Evolutionary conservation across 1,140 invertebrate species (phyloP), one percentile per base, ranked within the genome.

Genomic region (Heliothis subflexa): DNA sequence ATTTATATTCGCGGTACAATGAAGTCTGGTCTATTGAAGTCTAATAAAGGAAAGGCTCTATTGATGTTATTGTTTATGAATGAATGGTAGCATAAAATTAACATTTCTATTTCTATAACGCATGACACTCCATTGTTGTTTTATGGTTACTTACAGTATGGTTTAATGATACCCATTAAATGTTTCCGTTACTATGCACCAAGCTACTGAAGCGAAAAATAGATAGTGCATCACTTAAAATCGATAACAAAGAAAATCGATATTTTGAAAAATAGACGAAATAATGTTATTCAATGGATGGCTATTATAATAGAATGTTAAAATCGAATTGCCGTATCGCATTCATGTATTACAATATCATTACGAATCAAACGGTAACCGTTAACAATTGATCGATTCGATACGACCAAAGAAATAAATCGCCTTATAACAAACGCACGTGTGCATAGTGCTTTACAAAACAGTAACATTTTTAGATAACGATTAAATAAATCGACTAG

Each of bases 401-500:
- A 78, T 84, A 40, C 33, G 33, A 40, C 0, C 9, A 40, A 40
- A 40, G 33, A 83, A 14, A 72, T 82, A 57, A 76, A 79, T 57
- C 74, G 62, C 68, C 61, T 75, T 52, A 72, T 74, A 81, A 66
- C 55, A 52, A 78, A 14, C 61, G 62, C 45, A 61, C n/a, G 62
- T 80, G 78, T 64, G 72, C 25, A 62, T 59, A 50, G 28, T 33
- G 62, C 75, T 75, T 81, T 66, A 84, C 70, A 59, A 25, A 25
- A 61, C 45, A 66, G 78, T 80, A 68, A 78, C 80, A 82, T 61
- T 82, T 76, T 80, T 80, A 79, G 49, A 61, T 45, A 45, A n/a
- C 71, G 64, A 79, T 82, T 82, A 79, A 77, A 50, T 82, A 79
- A 40, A 82, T 71, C 47, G 45, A 16, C 47, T 59, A 52, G 66